Base-by-base conservation (phyloP, 2,888 invertebrate species). In the Strigamia crassipes region DNA sequence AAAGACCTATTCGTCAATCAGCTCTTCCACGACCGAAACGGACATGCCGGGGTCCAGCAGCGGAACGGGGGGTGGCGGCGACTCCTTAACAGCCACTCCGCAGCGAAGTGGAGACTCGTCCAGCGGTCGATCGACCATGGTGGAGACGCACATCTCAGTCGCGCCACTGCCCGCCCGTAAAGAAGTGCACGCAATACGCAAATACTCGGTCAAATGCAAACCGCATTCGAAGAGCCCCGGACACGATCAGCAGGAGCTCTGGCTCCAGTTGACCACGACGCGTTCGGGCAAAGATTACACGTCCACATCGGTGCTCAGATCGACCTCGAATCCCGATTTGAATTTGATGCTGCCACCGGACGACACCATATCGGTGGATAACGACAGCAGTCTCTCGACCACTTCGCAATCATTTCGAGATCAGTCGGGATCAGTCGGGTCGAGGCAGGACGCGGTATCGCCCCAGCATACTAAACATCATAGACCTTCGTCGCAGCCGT, bases 221-320 rank as follows among this genome's bases (percentile, higher is more conserved):
- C 77, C 77, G 10, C 73, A 23, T 5, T 8, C 73, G 13, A 73
- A 73, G 27, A 31, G 73, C 13, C 31, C 73, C n/a, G 56, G 46
- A 21, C 61, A 23, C 61, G 83, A 83, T 12, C 81, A 15, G 6
- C 56, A 56, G 18, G 56, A 83, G 42, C 41, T 83, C 41, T 83
- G 83, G 83, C 46, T 83, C 23, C 82, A 83, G 61, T 66, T 83
- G 81, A 78, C 83, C 34, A 82, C 77, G 23, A 82, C 82, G 31
- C 21, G 82, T 31, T 34, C 66, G 8, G 82, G 82, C 6, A 42
- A 78, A 21, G 42, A 66, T 23, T 66, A 23, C 21, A 66, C 61
- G 12, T 66, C 61, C 21, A 23, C 23, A 23, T 66, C 23, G 23
- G 18, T 51, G 51, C 38, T 38, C 38, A 51, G n/a, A 13, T 73